Conservation (phyloP, 1,140 invertebrate species). For the Penaeus indicus region DNA sequence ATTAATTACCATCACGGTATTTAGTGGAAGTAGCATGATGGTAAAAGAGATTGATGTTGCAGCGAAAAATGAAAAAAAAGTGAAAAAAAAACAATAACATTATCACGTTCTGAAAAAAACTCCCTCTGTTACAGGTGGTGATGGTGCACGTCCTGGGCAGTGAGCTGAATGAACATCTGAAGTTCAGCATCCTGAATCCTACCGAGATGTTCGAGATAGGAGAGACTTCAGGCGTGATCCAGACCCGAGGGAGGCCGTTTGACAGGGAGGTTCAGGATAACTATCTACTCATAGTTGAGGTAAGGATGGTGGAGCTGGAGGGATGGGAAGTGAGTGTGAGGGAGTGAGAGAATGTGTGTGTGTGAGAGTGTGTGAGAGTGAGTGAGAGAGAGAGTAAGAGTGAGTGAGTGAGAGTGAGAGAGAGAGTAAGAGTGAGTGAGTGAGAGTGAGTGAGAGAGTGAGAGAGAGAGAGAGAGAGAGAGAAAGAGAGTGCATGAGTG, state of each 20-base stretch:
- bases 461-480: too few species aligned
- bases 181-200: slow-evolving; percentile 90
- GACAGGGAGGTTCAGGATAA: slow-evolving; percentile 86
- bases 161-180: slow-evolving; percentile 87
- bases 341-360: neutral
- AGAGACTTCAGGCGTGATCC: slow-evolving; percentile 87
- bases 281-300: slow-evolving; percentile 88
- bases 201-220: slow-evolving; percentile 91
- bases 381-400: too few species aligned
- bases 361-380: neutral
- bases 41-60: too few species aligned
- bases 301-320: slow-evolving; percentile 70
- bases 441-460: too few species aligned
- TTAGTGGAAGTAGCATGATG: too few species aligned
- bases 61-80: neutral
- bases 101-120: too few species aligned
- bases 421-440: too few species aligned
- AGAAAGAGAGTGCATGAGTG: too few species aligned
- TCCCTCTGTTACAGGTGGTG: slow-evolving; percentile 72
- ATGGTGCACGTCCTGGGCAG: slow-evolving; percentile 90
- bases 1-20: too few species aligned
- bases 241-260: slow-evolving; percentile 84
- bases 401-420: too few species aligned
- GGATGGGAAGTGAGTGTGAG: too few species aligned
- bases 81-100: neutral